These are phyloP conservation scores for Boulengeromyrus knoepffleri DNA, from an alignment of 2,113 vertebrate genomes.

Conservation along the genomic window DNA sequence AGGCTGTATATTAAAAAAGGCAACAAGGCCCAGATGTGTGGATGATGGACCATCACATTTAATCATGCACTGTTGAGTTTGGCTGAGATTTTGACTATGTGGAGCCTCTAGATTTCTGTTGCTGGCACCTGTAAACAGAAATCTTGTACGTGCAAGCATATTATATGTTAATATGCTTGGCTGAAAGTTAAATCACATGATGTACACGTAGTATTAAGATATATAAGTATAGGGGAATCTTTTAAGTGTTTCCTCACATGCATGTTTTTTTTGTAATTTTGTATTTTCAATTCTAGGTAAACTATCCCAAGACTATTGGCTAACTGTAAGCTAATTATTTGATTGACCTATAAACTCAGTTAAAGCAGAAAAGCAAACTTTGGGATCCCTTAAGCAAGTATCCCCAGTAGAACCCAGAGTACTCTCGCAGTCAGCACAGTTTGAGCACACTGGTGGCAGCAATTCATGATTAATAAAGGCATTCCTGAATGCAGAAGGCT, in stretches of 20 bases:
- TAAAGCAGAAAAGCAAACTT: no score
- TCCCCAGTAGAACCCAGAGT: no score
- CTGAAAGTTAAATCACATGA: background rate
- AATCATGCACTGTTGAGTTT: background rate
- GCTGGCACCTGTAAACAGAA: background rate
- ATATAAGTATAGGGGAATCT: no score
- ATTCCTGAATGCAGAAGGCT: background rate
- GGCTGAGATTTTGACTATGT: background rate
- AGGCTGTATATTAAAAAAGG: background rate
- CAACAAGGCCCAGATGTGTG: background rate
- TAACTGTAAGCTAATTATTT: no score
- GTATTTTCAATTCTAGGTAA: no score
- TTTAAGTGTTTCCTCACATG: no score
- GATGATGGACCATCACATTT: background rate
- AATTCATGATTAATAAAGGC: background rate
- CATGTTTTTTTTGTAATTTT: no score
- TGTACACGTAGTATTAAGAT: background rate
- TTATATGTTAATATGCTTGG: background rate
- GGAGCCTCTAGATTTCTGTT: background rate
- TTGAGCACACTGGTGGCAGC: background rate
- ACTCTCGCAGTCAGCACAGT: background rate
- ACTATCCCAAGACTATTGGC: no score
- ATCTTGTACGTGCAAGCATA: background rate
- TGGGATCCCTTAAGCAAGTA: no score
- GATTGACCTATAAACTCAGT: no score